Conservation (phyloP, 2,797 vertebrate genomes). For the Muraenolepis orangiensis region DNA sequence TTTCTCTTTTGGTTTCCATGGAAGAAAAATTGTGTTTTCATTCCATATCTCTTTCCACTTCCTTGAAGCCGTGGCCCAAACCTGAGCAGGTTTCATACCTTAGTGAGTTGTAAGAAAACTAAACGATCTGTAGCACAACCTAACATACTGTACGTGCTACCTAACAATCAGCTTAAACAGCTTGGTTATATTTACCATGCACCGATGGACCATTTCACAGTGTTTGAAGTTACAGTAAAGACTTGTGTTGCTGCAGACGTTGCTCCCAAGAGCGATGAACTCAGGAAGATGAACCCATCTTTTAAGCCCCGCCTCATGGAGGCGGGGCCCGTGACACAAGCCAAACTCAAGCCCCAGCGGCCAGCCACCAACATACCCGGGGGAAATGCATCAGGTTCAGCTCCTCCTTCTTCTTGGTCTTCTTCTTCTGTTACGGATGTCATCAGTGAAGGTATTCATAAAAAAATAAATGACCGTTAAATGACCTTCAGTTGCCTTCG, state of each 20-base stretch:
- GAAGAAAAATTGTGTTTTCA: slow-evolving; percentile 10
- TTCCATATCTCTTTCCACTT: slow-evolving; percentile 6
- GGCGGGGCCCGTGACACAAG: neutral
- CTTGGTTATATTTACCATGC: slow-evolving; percentile 55
- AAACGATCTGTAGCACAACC: neutral
- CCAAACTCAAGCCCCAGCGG: neutral
- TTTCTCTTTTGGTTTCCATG: neutral
- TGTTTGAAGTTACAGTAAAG: slow-evolving; percentile 39
- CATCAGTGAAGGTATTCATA: neutral
- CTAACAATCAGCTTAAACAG: slow-evolving; percentile 37
- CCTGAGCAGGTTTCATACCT: neutral
- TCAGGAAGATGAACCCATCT: too few relatives aligned
- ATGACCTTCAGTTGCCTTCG: neutral
- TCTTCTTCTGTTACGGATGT: neutral
- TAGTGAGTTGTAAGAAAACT: neutral
- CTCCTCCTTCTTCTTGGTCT: slow-evolving; percentile 28
- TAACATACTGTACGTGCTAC: slow-evolving; percentile 6
- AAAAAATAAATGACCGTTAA: neutral
- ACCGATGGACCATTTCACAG: slow-evolving; percentile 38
- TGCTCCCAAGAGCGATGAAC: slow-evolving; percentile 41
- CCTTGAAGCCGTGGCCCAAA: too few relatives aligned
- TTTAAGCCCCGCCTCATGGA: neutral
- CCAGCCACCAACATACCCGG: neutral
- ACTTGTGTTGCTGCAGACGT: slow-evolving; percentile 30
- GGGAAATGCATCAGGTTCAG: slow-evolving; percentile 41